Percentiles rank a stretch among this genome's conserved stretches.
Conservation (phyloP, 2,113 vertebrate genomes). For the Xenus cinereus region DNA sequence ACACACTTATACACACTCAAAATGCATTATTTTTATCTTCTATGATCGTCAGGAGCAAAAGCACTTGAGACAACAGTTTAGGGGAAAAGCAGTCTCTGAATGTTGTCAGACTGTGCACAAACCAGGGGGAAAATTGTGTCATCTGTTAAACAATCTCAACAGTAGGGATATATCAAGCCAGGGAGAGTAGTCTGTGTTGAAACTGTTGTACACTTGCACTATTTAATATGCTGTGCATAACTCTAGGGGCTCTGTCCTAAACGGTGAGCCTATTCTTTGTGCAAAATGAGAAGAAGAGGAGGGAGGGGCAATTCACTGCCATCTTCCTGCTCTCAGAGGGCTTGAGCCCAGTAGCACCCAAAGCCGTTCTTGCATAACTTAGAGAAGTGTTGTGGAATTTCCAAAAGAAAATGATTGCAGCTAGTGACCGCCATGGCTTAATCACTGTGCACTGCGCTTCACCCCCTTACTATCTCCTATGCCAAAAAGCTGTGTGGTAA, state of each 20-base stretch:
- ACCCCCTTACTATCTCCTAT: neutral
- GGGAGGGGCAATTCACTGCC: neutral
- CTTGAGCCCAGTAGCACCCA: neutral
- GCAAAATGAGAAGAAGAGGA: neutral
- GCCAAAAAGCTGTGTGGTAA: neutral
- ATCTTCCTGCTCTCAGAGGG: neutral
- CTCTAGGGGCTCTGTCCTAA: neutral
- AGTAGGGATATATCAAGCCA: neutral
- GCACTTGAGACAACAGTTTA: slow-evolving; percentile 25
- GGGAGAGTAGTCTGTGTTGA: neutral
- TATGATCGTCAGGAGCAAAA: slow-evolving; percentile 9
- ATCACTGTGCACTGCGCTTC: neutral
- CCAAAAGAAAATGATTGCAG: neutral
- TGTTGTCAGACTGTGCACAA: slow-evolving; percentile 18
- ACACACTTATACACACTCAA: slow-evolving; percentile 14
- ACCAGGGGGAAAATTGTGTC: neutral
- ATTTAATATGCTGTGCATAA: neutral
- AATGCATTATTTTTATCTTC: slow-evolving; percentile 56
- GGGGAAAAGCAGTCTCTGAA: slow-evolving; percentile 8
- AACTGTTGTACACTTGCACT: neutral
- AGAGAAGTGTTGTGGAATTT: neutral
- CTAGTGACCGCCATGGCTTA: neutral
- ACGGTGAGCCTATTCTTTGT: neutral
- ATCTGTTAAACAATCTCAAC: neutral
- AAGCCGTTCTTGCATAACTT: neutral